phyloP scores from a whole-genome alignment of 2,888 invertebrate species.

The Athripsodes cinereus region DNA sequence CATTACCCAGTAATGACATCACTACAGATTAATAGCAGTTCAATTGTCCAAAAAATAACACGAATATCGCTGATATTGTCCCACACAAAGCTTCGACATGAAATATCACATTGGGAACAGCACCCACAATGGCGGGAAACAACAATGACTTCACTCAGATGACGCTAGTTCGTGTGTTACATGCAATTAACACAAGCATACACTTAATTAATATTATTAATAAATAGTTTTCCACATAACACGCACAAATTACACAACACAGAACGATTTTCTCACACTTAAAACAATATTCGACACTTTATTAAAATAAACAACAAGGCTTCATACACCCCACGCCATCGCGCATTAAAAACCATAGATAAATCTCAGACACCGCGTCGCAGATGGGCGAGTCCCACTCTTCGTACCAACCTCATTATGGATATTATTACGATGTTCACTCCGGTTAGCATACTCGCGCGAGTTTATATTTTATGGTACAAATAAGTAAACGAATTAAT shows the following conservation, averaged over 20 bases:
- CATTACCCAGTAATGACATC: slow-evolving; percentile 53
- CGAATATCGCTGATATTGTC: slow-evolving; percentile 14
- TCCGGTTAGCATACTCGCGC: background rate
- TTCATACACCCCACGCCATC: slow-evolving; percentile 26
- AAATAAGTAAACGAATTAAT: too few relatives aligned
- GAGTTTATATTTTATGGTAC: too few relatives aligned
- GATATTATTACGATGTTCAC: background rate
- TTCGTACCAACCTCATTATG: background rate
- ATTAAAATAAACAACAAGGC: slow-evolving; percentile 22
- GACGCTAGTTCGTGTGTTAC: slow-evolving; percentile 37
- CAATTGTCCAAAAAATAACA: slow-evolving; percentile 28
- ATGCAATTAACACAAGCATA: background rate
- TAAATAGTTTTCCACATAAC: slow-evolving; percentile 2
- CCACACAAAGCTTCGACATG: slow-evolving; percentile 19
- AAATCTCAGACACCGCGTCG: background rate
- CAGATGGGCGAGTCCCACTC: background rate
- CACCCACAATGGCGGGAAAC: slow-evolving; percentile 54
- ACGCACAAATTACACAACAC: slow-evolving; percentile 7
- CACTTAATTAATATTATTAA: background rate
- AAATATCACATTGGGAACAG: slow-evolving; percentile 31
- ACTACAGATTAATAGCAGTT: slow-evolving; percentile 35
- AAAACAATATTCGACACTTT: slow-evolving; percentile 14
- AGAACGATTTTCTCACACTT: slow-evolving; percentile 13
- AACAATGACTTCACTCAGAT: slow-evolving; percentile 52
- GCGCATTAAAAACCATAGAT: slow-evolving; percentile 25